These are phyloP conservation scores for Coendou prehensilis DNA, from an alignment of 2,797 vertebrate species.

Conservation along the genomic window DNA sequence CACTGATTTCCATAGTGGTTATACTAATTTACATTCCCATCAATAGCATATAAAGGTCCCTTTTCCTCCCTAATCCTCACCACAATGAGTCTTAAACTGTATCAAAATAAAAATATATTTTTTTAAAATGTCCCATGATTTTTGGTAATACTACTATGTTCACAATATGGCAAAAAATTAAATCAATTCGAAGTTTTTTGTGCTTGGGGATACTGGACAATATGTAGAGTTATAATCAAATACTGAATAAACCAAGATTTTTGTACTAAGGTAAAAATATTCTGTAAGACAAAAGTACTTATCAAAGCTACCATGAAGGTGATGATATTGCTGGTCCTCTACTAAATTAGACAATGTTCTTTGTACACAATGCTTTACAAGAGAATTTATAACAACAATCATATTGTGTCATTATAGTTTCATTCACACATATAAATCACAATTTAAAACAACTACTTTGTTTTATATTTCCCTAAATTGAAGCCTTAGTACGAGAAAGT, in stretches of 20 bases:
- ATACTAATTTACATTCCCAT: neutral
- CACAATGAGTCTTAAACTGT: neutral
- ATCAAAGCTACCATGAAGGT: conserved; percentile 8
- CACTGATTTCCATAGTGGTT: neutral
- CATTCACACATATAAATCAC: conserved; percentile 13
- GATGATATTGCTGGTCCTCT: neutral
- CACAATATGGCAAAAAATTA: conserved; percentile 51
- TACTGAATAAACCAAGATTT: neutral
- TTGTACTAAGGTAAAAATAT: conserved; percentile 48
- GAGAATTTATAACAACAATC: neutral
- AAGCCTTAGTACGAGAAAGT: neutral
- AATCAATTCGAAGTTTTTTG: conserved; percentile 14
- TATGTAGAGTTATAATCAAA: conserved; percentile 31
- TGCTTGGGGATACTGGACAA: neutral
- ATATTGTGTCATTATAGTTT: neutral
- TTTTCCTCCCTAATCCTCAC: neutral
- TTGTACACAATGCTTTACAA: neutral
- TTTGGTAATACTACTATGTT: conserved; percentile 33
- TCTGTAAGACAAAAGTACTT: neutral
- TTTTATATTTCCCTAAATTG: neutral
- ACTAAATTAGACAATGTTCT: conserved; percentile 2
- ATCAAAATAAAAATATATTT: conserved; percentile 41
- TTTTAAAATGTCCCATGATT: neutral
- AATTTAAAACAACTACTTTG: conserved; percentile 57
- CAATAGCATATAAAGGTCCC: neutral